Conservation (phyloP, 2,113 vertebrate genomes). For the Odocoileus virginianus region DNA sequence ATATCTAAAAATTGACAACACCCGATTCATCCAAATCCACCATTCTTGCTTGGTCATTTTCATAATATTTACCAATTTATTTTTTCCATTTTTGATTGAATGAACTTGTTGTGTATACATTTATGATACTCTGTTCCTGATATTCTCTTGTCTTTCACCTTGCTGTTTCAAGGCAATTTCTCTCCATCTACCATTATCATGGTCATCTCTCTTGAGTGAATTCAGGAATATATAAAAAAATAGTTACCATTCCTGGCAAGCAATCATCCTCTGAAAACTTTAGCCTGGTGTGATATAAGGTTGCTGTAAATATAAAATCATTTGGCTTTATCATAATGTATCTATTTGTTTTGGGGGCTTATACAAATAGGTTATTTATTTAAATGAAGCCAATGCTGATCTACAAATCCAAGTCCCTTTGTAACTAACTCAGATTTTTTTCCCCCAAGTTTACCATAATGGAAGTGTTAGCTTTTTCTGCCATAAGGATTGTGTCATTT, state of each 20-base stretch:
- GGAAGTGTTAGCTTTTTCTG: not conserved
- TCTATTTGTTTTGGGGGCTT: not conserved
- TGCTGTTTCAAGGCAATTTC: not conserved
- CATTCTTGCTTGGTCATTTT: not conserved
- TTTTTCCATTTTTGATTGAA: not conserved
- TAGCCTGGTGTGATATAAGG: not conserved
- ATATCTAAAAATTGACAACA: not conserved
- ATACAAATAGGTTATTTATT: not conserved
- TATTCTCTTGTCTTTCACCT: not conserved
- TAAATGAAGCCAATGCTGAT: not conserved
- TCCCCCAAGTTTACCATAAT: not conserved
- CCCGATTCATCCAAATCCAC: not conserved
- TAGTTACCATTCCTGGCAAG: not conserved
- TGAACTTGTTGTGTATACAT: not conserved
- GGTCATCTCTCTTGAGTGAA: not conserved
- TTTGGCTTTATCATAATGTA: not conserved
- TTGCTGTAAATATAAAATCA: not conserved
- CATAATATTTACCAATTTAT: not conserved
- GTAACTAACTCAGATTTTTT: not conserved
- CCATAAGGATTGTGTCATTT: not conserved
- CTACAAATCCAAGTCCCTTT: not conserved
- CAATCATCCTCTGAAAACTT: not conserved
- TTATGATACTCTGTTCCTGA: not conserved
- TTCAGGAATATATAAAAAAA: not conserved
- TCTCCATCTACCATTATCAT: not conserved